Evolutionary conservation across 2,797 vertebrate species (phyloP), one percentile per base, ranked within the genome.

Genomic region (Poecilia gillii): DNA sequence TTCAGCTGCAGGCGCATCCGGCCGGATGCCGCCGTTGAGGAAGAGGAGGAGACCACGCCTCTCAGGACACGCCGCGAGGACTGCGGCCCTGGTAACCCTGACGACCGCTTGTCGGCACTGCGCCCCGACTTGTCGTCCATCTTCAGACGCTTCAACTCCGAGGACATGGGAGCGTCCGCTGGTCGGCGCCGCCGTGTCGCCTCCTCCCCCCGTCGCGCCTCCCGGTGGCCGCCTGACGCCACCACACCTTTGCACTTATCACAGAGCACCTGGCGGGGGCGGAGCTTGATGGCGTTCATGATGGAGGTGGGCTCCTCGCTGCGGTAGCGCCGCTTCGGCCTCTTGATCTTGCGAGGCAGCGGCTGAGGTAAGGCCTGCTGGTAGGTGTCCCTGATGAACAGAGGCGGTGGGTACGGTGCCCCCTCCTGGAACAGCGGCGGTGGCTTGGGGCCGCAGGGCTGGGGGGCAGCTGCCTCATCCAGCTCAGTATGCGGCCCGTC

Each of bases 371-470:
- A 97, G 85, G 98, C 96, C 91, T 99, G 98, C 97, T 98, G 98
- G 92, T 99, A 99, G 0, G 98, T 98, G 97, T 99, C 98, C 97
- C 98, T 98, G 97, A 99, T 98, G 95, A 99, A 98, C 93, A 99
- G 96, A 74, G 98, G 98, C 59, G 98, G 98, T 74, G 98, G 98
- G 82, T 99, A 99, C 0, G 98, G 97, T 0, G 98, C 98, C 88
- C 98, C 98, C 88, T 99, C 98, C 36, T 99, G 98, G 92, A 99
- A 99, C 90, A 99, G 96, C 36, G 98, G 98, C 31, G 98, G 97
- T 3, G 96, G 97, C 88, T 98, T 99, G 75, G 96, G 96, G 92
- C 95, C 96, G 96, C 97, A 97, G 75, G 96, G 92, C 87, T 94
- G 95, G 49, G 94, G 90, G 83, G 95, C 68, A 81, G 92, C 36